Percentiles rank a stretch among this genome's conserved stretches.
Evolutionary conservation across 2,888 invertebrate genomes (phyloP).

Genomic region (Nemoura dubitans): DNA sequence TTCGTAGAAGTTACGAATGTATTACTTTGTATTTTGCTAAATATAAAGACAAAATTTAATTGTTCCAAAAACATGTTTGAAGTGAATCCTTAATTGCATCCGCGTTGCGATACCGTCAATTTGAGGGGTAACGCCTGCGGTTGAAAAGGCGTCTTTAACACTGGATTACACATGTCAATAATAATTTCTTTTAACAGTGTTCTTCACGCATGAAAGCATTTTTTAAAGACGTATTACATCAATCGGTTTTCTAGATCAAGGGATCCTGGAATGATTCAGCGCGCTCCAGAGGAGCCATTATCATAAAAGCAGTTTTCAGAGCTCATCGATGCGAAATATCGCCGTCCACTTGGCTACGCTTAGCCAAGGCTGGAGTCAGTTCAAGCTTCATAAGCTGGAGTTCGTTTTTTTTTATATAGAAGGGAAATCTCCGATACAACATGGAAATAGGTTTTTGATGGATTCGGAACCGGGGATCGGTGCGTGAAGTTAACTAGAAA

Average conservation of each 20-base stretch:
- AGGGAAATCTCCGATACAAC: conserved; percentile 17
- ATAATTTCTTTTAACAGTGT: background rate
- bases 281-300: conserved; percentile 19
- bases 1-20: too few species aligned
- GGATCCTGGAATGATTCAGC: background rate
- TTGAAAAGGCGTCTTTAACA: background rate
- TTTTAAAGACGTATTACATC: conserved; percentile 15
- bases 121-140: too few species aligned
- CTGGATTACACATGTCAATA: background rate
- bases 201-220: background rate
- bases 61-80: too few species aligned
- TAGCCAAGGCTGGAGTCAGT: background rate
- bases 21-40: too few species aligned
- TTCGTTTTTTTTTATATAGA: background rate
- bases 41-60: too few species aligned
- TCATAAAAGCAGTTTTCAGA: conserved; percentile 28
- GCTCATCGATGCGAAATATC: conserved; percentile 8
- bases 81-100: too few species aligned
- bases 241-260: background rate
- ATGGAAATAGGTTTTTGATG: conserved; percentile 25
- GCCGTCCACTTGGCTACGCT: conserved; percentile 22
- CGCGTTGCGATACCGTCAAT: too few species aligned
- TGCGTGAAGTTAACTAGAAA: conserved; percentile 28
- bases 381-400: background rate
- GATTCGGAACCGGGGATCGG: background rate